Conservation (phyloP, 1,140 invertebrate species). For the Coenobita brevimanus region DNA sequence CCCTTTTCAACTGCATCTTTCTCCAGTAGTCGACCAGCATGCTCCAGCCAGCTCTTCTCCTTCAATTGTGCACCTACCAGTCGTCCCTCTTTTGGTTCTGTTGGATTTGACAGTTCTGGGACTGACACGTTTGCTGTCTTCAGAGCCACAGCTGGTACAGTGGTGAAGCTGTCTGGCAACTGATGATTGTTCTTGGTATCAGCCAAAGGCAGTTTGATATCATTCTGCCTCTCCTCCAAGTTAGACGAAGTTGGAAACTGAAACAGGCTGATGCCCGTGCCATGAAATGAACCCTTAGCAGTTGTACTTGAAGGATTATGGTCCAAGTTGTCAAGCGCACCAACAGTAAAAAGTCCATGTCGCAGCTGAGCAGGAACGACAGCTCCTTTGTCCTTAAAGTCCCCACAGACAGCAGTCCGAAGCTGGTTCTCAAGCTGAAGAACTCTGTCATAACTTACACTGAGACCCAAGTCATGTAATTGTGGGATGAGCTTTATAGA, state of each 20-base stretch:
- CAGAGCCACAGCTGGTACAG: constrained; percentile 8
- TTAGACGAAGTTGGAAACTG: background rate
- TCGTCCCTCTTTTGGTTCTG: background rate
- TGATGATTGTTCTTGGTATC: background rate
- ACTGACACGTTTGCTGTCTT: background rate
- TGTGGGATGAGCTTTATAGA: background rate
- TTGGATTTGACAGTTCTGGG: background rate
- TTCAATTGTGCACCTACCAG: background rate
- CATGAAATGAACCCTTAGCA: constrained; percentile 28
- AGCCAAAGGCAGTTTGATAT: constrained; percentile 18
- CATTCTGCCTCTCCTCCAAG: background rate
- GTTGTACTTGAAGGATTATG: constrained; percentile 37
- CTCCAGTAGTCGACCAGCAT: background rate
- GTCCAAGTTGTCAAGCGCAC: constrained; percentile 28
- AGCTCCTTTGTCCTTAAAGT: background rate
- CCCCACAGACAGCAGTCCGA: background rate
- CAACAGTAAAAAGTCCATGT: background rate
- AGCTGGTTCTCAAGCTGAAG: constrained; percentile 39
- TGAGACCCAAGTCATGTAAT: background rate
- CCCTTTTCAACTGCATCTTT: constrained; percentile 14
- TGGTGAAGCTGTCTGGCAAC: constrained; percentile 23
- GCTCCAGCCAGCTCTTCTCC: constrained; percentile 6
- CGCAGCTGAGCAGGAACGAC: background rate
- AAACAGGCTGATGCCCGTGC: constrained; percentile 32
- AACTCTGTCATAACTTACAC: constrained; percentile 3